phyloP scores from a whole-genome alignment of 1,140 invertebrate genomes.

The Listronotus oregonensis region DNA sequence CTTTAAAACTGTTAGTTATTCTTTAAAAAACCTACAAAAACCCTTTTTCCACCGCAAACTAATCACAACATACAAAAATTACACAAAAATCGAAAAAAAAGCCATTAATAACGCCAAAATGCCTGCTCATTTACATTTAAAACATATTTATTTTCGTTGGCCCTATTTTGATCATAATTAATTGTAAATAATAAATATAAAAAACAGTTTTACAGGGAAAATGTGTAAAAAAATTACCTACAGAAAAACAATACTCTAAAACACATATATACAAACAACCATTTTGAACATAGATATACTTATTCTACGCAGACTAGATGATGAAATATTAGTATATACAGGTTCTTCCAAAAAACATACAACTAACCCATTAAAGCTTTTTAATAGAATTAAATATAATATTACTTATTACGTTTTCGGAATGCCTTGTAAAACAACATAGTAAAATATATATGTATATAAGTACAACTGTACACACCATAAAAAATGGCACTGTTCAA shows the following conservation, averaged over 20 bases:
- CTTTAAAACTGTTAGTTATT: too few relatives aligned
- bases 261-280: conserved; percentile 14
- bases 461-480: background rate
- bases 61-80: too few relatives aligned
- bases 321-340: conserved; percentile 13
- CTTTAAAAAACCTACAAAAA: too few relatives aligned
- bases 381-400: background rate
- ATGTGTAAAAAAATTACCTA: conserved; percentile 13
- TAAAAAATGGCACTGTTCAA: conserved; percentile 16
- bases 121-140: too few relatives aligned
- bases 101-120: too few relatives aligned
- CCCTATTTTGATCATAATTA: too few relatives aligned
- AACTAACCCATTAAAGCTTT: conserved; percentile 4
- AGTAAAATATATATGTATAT: background rate
- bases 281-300: conserved; percentile 25
- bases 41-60: too few relatives aligned
- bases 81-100: too few relatives aligned
- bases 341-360: background rate
- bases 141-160: too few relatives aligned
- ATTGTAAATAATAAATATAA: too few relatives aligned
- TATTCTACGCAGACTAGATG: conserved; percentile 26
- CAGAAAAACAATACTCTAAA: background rate
- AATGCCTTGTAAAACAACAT: conserved; percentile 3
- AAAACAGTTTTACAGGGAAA: too few relatives aligned
- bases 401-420: too few relatives aligned